phyloP scores from a whole-genome alignment of 1,140 invertebrate species.

The Pogonomyrmex californicus region DNA sequence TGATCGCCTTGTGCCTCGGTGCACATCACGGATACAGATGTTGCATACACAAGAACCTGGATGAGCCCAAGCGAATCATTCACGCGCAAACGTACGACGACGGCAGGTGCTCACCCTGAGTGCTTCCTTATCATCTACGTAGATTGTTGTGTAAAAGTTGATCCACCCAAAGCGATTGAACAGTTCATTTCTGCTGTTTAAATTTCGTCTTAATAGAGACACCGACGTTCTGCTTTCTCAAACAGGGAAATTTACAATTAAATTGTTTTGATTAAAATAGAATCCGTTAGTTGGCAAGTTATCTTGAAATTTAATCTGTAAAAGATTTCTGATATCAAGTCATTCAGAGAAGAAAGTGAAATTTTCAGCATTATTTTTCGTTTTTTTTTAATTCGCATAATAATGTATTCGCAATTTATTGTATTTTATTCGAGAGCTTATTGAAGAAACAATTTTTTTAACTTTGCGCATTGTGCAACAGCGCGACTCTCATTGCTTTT shows the following conservation, averaged over 20 bases:
- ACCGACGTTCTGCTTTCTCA: too few relatives aligned
- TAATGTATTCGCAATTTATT: too few relatives aligned
- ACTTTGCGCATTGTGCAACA: too few relatives aligned
- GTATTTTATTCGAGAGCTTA: too few relatives aligned
- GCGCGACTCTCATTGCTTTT: too few relatives aligned
- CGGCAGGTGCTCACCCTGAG: conserved; percentile 68
- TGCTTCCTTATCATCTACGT: neutral
- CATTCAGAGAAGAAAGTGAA: neutral
- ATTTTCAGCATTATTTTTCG: neutral
- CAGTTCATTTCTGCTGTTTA: neutral
- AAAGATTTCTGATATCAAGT: neutral
- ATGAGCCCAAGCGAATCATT: conserved; percentile 77
- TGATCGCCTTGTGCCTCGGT: conserved; percentile 88
- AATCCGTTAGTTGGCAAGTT: neutral
- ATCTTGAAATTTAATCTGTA: neutral
- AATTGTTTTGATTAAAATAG: neutral
- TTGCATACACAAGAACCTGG: conserved; percentile 87
- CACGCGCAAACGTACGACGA: conserved; percentile 49
- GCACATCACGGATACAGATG: conserved; percentile 90
- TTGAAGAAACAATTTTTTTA: too few relatives aligned
- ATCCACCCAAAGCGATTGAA: neutral
- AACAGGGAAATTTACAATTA: too few relatives aligned
- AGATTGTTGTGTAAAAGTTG: neutral
- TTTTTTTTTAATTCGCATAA: neutral
- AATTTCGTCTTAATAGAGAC: too few relatives aligned